A percentile compares a stretch with the other conserved stretches of the same genome.
phyloP scores from a whole-genome alignment of 2,113 vertebrate species.

The Microcebus ravelobensis region DNA sequence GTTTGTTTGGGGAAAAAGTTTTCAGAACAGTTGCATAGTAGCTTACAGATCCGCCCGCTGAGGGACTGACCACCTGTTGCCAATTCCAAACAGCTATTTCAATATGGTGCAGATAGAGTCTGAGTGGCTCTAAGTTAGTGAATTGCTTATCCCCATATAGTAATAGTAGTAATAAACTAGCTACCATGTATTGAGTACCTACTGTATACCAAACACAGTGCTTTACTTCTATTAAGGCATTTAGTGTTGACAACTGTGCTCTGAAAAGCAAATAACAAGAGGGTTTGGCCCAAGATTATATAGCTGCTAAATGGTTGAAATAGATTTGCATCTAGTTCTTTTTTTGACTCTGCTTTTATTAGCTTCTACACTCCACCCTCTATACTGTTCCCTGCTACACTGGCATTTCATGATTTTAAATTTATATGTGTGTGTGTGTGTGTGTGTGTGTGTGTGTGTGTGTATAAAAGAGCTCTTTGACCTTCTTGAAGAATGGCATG shows the following conservation, averaged over 20 bases:
- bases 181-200: not conserved
- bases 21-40: not conserved
- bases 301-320: not conserved
- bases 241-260: not conserved
- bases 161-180: not conserved
- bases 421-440: not conserved
- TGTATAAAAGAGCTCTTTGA: not conserved
- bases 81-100: rapidly evolving
- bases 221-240: not conserved
- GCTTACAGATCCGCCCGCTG: not conserved
- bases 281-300: not conserved
- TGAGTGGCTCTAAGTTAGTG: not conserved
- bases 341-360: not conserved
- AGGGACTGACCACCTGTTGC: not conserved
- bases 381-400: too few species aligned
- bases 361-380: rapidly evolving
- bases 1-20: not conserved
- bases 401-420: not conserved
- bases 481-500: not conserved
- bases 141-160: not conserved
- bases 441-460: too few species aligned
- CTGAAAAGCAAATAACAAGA: not conserved
- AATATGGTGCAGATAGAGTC: not conserved
- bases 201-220: not conserved
- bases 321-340: not conserved